Base-by-base conservation (phyloP, 1,140 invertebrate genomes). In the Bombus fervidus region DNA sequence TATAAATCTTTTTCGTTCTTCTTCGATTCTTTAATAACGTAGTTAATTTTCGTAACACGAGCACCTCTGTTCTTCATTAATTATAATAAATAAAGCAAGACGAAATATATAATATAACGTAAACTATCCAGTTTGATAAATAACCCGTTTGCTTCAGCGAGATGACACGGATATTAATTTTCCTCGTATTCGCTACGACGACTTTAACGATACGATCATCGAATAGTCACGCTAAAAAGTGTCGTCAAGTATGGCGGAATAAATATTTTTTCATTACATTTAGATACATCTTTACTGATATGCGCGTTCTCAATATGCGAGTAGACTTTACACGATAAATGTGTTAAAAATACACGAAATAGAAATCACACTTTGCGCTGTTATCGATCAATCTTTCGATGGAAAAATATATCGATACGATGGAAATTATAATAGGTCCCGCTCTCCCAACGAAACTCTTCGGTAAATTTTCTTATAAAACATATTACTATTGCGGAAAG, bases 221-320 rank as follows among this genome's bases (percentile, higher is more conserved):
- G 43, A 18, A n/a, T 5, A n/a, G 5, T 39, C 34, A n/a, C 41
- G 13, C 8, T 47, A 25, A 66, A 66, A 39, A 76, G 18, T 57
- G 13, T 66, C 71, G 22, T 13, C 39, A 22, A 66, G 47, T 53
- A 53, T 47, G 25, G n/a, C 22, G 9, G 6, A 64, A 34, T n/a
- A 25, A 82, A 73, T 22, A 25, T 37, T 37, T 6, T 47, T 37
- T 4, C 22, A 53, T 69, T 72, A 59, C 10, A 39, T 39, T 34
- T 41, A 59, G 37, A 39, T 72, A 39, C 25, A 31, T 57, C 41
- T 13, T 75, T 34, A 62, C 4, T 72, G 66, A 79, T 78, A 79
- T 71, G 68, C 37, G 22, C 6, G 34, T 75, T 76, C 53, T 13
- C 43, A 68, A 28, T 47, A 22, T n/a, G 1, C 47, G 5, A 53